Base-by-base conservation (phyloP, 2,113 vertebrate species). In the Atlantisia rogersi region DNA sequence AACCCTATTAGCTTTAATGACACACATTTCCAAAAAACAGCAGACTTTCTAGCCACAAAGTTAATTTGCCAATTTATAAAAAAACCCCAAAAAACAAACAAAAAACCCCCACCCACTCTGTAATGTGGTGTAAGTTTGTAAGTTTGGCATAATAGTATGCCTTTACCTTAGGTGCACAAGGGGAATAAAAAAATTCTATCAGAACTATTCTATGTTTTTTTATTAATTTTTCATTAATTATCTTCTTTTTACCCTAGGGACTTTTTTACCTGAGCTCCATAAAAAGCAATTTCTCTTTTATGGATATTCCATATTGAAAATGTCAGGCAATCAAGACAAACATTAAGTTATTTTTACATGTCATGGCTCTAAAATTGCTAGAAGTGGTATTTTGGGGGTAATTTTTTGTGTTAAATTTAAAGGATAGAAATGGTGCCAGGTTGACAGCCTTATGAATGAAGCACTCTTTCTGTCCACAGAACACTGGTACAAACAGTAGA, bases 211-310 rank as follows among this genome's bases (percentile, higher is more conserved):
- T 17, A 18, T 35, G n/a, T 7, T 0, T 31, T 65, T 88, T 77
- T 56, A 80, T 68, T 32, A 37, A n/a, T 60, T 37, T 74, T 94
- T 87, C 50, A 83, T 83, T 92, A 86, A 79, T 93, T 81, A 67
- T 58, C 40, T 71, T 65, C 59, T 60, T 15, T 42, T 93, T 94
- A 53, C 24, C 15, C 79, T 50, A 39, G 46, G 37, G 37, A 46
- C 26, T 39, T 82, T 82, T 90, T 87, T 48, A 86, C 63, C 32
- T 86, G 19, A 55, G 63, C 7, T 75, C 26, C 22, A 83, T 86
- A 92, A 93, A 93, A 95, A 78, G 2, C 37, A 91, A 83, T 78
- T 95, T 88, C 50, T 81, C 35, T 84, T 92, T 90, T 90, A 88
- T 1, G 0, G 40, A 46, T 0, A 0, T 44, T 80, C n/a, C 21